A percentile compares a stretch with the other conserved stretches of the same genome.
These are phyloP conservation scores for Apodemia duryi DNA, from an alignment of 2,888 invertebrate species.

Conservation along the genomic window DNA sequence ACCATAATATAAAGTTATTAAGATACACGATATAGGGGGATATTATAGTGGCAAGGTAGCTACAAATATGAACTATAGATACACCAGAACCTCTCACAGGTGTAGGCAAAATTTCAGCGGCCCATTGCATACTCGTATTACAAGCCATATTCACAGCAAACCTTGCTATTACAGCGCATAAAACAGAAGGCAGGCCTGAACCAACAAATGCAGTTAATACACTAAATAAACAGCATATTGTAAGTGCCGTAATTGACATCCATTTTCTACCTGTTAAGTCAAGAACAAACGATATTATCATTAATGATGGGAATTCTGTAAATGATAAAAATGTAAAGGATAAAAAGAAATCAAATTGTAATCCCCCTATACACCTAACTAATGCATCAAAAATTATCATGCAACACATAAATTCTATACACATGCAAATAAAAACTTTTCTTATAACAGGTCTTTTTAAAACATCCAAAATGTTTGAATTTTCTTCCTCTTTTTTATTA, in stretches of 20 bases:
- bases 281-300: slow-evolving; percentile 49
- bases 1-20: slow-evolving; percentile 44
- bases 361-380: slow-evolving; percentile 49
- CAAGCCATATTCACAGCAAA: slow-evolving; percentile 52
- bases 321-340: slow-evolving; percentile 56
- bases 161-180: slow-evolving; percentile 53
- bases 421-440: slow-evolving; percentile 46
- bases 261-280: slow-evolving; percentile 54
- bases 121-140: slow-evolving; percentile 52
- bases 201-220: slow-evolving; percentile 44
- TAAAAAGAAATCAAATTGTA: slow-evolving; percentile 55
- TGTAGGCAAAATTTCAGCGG: slow-evolving; percentile 56
- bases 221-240: slow-evolving; percentile 43
- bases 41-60: slow-evolving; percentile 42
- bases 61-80: slow-evolving; percentile 53
- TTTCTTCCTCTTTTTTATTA: slow-evolving; percentile 31
- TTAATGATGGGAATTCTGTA: slow-evolving; percentile 55
- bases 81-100: slow-evolving; percentile 52
- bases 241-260: slow-evolving; percentile 39
- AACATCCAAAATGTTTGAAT: slow-evolving; percentile 40
- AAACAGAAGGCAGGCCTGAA: slow-evolving; percentile 46
- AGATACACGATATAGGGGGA: slow-evolving; percentile 61
- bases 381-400: slow-evolving; percentile 52
- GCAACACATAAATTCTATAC: slow-evolving; percentile 47
- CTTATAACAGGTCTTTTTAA: slow-evolving; percentile 45